These are phyloP conservation scores for Eptatretus burgeri DNA, from an alignment of 2,113 vertebrate genomes.

Conservation along the genomic window DNA sequence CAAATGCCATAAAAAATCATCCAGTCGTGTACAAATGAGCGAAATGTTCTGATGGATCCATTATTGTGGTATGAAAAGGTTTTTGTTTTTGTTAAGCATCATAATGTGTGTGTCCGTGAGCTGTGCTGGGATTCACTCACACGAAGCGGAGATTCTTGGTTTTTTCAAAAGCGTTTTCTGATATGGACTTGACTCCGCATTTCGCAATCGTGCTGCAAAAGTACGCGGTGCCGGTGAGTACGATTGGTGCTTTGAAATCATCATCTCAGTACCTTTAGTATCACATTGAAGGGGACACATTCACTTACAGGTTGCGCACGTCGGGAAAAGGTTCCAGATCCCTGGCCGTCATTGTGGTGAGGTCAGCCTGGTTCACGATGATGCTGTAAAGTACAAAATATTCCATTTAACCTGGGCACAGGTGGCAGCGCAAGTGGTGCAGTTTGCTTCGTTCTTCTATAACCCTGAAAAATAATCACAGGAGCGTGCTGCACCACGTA, in stretches of 20 bases:
- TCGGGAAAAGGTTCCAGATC: constrained; percentile 56
- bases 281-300: constrained; percentile 7
- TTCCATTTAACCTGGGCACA: neutral
- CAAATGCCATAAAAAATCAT: too few species aligned
- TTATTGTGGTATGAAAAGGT: too few species aligned
- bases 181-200: constrained; percentile 53
- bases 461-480: neutral
- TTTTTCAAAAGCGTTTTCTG: constrained; percentile 52
- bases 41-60: too few species aligned
- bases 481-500: too few species aligned
- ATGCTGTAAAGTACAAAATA: constrained; percentile 30
- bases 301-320: constrained; percentile 79
- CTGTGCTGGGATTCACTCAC: constrained; percentile 27
- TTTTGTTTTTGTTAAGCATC: too few species aligned
- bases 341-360: constrained; percentile 62
- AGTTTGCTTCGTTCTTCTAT: neutral
- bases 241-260: too few species aligned
- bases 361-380: constrained; percentile 55
- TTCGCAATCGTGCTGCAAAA: constrained; percentile 55
- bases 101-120: too few species aligned
- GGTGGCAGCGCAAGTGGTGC: neutral
- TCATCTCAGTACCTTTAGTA: too few species aligned
- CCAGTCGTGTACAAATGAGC: too few species aligned
- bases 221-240: constrained; percentile 8
- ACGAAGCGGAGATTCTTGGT: constrained; percentile 59